These are phyloP conservation scores for Hermatobates lingyangjiaoensis DNA, from an alignment of 1,140 invertebrate species.

Conservation along the genomic window DNA sequence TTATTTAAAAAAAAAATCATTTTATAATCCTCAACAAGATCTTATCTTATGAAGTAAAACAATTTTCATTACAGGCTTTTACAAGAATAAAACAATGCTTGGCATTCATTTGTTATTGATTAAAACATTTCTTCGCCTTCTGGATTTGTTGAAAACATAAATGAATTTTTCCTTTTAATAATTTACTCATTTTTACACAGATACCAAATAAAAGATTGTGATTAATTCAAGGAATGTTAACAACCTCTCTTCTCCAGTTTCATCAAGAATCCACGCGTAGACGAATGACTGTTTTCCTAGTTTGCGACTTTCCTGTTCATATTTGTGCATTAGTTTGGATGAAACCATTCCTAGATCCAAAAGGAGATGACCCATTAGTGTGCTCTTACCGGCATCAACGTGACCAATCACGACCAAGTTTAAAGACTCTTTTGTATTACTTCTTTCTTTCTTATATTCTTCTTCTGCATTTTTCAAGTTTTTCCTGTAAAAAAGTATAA, in stretches of 20 bases:
- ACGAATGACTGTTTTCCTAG: conserved; percentile 94
- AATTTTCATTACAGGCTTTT: too few species aligned
- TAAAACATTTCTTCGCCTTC: too few species aligned
- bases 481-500: conserved; percentile 9
- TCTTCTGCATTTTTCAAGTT: conserved; percentile 17
- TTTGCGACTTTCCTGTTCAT: conserved; percentile 94
- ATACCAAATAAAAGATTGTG: too few species aligned
- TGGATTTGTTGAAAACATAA: too few species aligned
- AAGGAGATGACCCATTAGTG: conserved; percentile 86
- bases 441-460: conserved; percentile 52
- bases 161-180: too few species aligned
- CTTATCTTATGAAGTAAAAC: too few species aligned
- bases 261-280: conserved; percentile 98
- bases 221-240: too few species aligned
- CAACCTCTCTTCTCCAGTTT: conserved; percentile 94
- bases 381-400: conserved; percentile 98
- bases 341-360: conserved; percentile 78
- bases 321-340: conserved; percentile 84
- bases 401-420: conserved; percentile 95
- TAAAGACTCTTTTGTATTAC: conserved; percentile 59
- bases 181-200: too few species aligned
- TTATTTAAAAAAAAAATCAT: too few species aligned
- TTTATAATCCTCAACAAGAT: too few species aligned
- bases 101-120: too few species aligned
- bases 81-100: too few species aligned